Evolutionary conservation across 2,113 vertebrate genomes (phyloP), one percentile per base, ranked within the genome.

Genomic region (Nothocercus julius): DNA sequence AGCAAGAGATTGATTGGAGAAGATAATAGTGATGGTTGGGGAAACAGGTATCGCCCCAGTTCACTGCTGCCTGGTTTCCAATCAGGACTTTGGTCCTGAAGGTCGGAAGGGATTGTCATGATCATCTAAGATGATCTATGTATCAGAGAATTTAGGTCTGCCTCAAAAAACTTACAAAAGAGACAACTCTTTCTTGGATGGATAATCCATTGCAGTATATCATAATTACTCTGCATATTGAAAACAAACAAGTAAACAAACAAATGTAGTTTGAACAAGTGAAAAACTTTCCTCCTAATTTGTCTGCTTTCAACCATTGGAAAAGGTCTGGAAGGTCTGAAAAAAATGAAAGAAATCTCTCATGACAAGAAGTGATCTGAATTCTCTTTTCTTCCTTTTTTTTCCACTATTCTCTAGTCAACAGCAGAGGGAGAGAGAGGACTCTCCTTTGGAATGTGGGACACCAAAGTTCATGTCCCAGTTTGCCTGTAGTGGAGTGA

Each of bases 371-470:
- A 66, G 0, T 6, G 3, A 84, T 74, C 8, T 21, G 27, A 16
- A 76, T 4, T 32, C 54, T 66, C 85, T 93, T 92, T 49, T 91
- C 85, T 49, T 49, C 45, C 25, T 59, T 66, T 85, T 93, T 92
- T 59, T 91, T 89, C 47, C 56, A 53, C 2, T 6, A 9, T 77
- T 87, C 20, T 85, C 44, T 49, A 80, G 27, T 49, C 67, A 89
- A 80, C 74, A 87, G 70, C 40, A 91, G 89, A 82, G 53, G 47
- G 62, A 90, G 56, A 93, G 76, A 84, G 42, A 91, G 51, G 49
- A 74, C 54, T 34, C 3, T 89, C 9, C 32, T 91, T 59, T 87
- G 63, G 34, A 80, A 91, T 40, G 27, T 64, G 32, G 49, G 54
- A 87, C 40, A 87, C 3, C 22, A 38, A 82, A 2, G 0, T 62